Percentiles rank a stretch among this genome's conserved stretches.
Conservation (phyloP, 2,113 vertebrate genomes). For the Passer montanus region DNA sequence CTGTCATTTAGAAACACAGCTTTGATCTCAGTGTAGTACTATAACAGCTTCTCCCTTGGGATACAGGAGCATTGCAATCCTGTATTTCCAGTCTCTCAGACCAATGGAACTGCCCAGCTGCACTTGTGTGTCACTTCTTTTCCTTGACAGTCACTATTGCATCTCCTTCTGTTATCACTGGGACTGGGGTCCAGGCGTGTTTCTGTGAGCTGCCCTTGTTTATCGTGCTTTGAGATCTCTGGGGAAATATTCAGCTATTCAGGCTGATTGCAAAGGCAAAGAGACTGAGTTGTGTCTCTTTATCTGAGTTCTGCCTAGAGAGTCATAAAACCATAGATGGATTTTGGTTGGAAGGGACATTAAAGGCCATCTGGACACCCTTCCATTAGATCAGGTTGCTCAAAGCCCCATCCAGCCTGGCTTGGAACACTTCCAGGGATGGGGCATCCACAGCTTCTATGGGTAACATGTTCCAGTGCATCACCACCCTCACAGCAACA, state of each 20-base stretch:
- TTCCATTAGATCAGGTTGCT: neutral
- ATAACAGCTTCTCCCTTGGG: neutral
- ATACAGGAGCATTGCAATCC: neutral
- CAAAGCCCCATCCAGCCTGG: neutral
- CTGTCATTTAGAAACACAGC: neutral
- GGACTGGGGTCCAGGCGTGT: neutral
- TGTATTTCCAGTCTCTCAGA: neutral
- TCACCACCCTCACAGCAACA: neutral
- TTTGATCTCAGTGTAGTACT: neutral
- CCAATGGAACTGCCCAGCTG: rapidly evolving
- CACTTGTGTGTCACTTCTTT: neutral
- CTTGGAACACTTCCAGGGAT: neutral
- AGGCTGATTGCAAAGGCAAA: neutral
- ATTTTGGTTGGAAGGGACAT: neutral
- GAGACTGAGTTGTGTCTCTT: neutral
- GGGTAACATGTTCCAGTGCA: neutral
- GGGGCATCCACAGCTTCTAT: neutral
- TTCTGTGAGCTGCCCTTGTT: neutral
- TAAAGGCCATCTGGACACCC: no score
- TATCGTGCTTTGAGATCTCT: rapidly evolving
- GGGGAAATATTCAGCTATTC: neutral
- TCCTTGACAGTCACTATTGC: neutral
- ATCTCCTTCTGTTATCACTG: neutral
- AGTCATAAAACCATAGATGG: neutral
- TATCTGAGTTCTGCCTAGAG: neutral